Evolutionary conservation across 2,797 vertebrate genomes (phyloP), one percentile per base, ranked within the genome.

Genomic region (Hydrocynus forskahlii): DNA sequence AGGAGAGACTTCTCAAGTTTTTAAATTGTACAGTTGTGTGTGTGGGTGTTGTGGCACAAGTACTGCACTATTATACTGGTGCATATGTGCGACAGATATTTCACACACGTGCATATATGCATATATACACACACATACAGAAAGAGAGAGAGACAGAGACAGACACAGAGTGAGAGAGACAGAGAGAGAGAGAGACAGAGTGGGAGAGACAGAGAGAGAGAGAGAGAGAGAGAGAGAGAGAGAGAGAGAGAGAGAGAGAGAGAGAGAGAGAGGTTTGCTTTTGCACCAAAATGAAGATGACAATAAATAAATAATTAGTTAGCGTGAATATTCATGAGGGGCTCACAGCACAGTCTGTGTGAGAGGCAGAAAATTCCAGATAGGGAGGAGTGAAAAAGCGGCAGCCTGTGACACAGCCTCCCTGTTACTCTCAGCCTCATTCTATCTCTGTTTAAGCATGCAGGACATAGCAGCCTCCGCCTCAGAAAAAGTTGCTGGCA

Each of bases 291-390:
- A 83, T 73, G 62, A 83, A 84, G 29, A 81, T 75, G 55, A 79
- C 25, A 17, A 45, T 77, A 79, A 78, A 86, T 78, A 60, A 86
- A 88, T 82, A 78, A 80, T 84, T 78, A 83, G 81, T 40, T 50
- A 13, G n/a, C 75, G 89, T 94, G 89, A 89, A 92, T 92, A 94
- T 93, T 92, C 86, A 92, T 84, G 81, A 86, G 80, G 83, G 72
- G 80, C 76, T 76, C 68, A 78, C 77, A 73, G 83, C 82, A 75
- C 75, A 82, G 88, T 88, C 77, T 88, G 87, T 87, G 87, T 50
- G 23, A 29, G 40, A 73, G 62, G 83, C 63, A 50, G 75, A 86
- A 76, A 66, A 35, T 82, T 82, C 57, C 59, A 76, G 75, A 67
- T 38, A n/a, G 57, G 66, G 75, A 66, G 48, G 19, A 71, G 45